Base-by-base conservation (phyloP, 2,888 invertebrate genomes). In the Mayetiola destructor region DNA sequence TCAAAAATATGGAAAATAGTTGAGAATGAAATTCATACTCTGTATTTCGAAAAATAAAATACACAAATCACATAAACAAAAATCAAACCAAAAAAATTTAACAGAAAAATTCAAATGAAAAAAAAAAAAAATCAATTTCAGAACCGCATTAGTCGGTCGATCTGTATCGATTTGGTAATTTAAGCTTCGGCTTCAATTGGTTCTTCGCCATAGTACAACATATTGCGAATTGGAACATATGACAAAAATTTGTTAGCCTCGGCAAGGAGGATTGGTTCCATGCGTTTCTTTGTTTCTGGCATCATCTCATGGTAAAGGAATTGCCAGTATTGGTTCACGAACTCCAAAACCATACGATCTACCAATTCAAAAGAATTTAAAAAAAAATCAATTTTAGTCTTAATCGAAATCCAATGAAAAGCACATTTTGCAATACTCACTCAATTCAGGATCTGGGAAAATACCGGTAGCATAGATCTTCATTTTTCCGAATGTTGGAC, bases 401-500 rank as follows among this genome's bases (percentile, higher is more conserved):
- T n/a, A n/a, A n/a, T n/a, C 32, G 32, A 8, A 32, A 8, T 8
- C 32, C 32, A 32, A 32, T 12, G 32, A 32, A 32, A 32, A 9
- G 12, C 12, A 9, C 21, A 3, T 9, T 3, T 37, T 32, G 32
- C 32, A 32, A 18, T 30, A 21, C 82, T 78, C 70, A 85, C 85
- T 83, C 58, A 84, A 68, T 39, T 77, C 76, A 2, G 81, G 80
- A 63, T 82, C 79, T 57, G 77, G 75, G 64, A 80, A 76, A 9
- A 80, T 64, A 59, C 82, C 82, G 30, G 73, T 75, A 56, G 82
- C 75, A 64, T 74, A 74, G 23, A 81, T 69, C 59, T 75, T 76
- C 77, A 85, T 76, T 59, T 75, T 75, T 18, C 79, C 79, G 16
- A 85, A 73, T 64, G 81, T 80, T 4, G 84, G 83, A 35, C 76